Evolutionary conservation across 2,113 vertebrate species (phyloP).

Genomic region (Kryptolebias marmoratus): DNA sequence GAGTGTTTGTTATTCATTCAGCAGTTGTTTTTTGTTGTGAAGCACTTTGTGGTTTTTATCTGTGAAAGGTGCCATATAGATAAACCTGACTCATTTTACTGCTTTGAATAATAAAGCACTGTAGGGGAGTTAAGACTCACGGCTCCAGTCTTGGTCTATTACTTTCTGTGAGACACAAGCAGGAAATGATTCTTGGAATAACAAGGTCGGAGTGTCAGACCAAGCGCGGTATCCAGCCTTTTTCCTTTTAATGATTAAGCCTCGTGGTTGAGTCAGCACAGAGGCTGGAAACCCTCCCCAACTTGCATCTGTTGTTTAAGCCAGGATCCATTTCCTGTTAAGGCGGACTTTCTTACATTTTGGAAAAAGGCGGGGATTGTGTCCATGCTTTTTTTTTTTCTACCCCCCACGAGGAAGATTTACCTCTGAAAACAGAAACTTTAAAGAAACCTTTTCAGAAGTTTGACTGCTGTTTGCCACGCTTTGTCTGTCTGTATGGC

Average conservation of each 20-base stretch:
- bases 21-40: no score
- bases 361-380: conserved; percentile 30
- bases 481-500: neutral
- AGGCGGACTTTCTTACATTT: conserved; percentile 23
- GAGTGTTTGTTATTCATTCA: no score
- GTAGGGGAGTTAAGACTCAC: neutral
- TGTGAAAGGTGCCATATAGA: no score
- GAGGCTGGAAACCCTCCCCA: conserved; percentile 36
- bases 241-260: conserved; percentile 74
- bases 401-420: conserved; percentile 22
- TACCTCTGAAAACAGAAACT: conserved; percentile 28
- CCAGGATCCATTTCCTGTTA: conserved; percentile 45
- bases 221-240: conserved; percentile 49
- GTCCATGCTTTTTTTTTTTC: neutral
- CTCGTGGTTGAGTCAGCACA: conserved; percentile 55
- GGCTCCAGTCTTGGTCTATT: neutral
- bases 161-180: conserved; percentile 35
- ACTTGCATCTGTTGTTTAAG: conserved; percentile 53
- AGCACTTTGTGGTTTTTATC: no score
- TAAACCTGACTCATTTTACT: no score
- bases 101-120: neutral
- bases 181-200: conserved; percentile 60
- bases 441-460: conserved; percentile 12
- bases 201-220: conserved; percentile 55
- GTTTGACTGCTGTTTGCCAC: neutral